phyloP scores from a whole-genome alignment of 2,797 vertebrate species.

The Otus scops region DNA sequence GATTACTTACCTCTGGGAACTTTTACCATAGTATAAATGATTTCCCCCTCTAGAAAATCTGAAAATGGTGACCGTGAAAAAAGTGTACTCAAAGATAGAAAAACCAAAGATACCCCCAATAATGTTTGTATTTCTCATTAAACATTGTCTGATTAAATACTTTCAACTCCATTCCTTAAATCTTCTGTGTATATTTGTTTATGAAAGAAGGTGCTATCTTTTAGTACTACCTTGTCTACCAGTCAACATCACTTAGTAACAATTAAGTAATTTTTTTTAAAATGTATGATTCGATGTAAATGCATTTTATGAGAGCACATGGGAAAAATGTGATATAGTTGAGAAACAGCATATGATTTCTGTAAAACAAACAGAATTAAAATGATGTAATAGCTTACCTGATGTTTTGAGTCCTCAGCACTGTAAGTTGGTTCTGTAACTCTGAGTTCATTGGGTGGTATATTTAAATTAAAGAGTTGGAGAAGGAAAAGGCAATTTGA shows the following conservation, averaged over 20 bases:
- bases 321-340: background rate
- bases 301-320: background rate
- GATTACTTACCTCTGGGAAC: background rate
- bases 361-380: background rate
- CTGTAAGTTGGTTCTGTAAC: background rate
- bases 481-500: background rate
- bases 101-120: background rate
- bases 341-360: background rate
- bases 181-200: background rate
- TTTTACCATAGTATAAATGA: background rate
- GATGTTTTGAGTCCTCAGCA: background rate
- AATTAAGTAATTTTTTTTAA: background rate
- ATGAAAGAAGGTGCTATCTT: background rate
- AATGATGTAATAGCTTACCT: background rate
- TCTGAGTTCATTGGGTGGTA: background rate
- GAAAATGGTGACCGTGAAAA: background rate
- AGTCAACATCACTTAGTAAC: background rate
- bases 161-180: background rate
- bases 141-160: background rate
- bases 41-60: background rate
- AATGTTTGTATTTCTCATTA: background rate
- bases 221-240: background rate
- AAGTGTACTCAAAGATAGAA: background rate
- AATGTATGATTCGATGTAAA: background rate
- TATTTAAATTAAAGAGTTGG: background rate